These are phyloP conservation scores for Uloborus diversus DNA, from an alignment of 1,140 invertebrate species.

Conservation along the genomic window DNA sequence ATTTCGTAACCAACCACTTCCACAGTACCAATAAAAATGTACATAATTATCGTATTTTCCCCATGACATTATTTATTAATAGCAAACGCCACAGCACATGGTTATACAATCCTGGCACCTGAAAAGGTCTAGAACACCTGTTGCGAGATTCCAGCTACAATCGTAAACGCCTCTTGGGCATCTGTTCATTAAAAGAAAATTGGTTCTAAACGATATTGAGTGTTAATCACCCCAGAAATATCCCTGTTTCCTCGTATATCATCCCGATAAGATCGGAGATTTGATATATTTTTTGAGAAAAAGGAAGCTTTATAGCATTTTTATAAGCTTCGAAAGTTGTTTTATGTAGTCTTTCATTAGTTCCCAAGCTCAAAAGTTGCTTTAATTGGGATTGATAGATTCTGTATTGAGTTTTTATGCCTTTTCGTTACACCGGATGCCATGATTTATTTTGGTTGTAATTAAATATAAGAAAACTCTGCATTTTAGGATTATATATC, in stretches of 20 bases:
- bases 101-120: neutral
- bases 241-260: neutral
- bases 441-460: too few relatives aligned
- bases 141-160: neutral
- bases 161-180: neutral
- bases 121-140: neutral
- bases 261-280: constrained; percentile 1
- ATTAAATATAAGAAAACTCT: too few relatives aligned
- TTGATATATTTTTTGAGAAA: neutral
- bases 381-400: constrained; percentile 6
- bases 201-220: constrained; percentile 10
- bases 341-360: neutral
- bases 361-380: too few relatives aligned
- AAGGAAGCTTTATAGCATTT: neutral
- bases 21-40: too few relatives aligned
- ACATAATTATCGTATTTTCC: constrained; percentile 1
- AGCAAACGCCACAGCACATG: neutral
- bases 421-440: neutral
- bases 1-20: too few relatives aligned
- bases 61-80: neutral
- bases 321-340: neutral
- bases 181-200: constrained; percentile 27
- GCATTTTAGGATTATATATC: too few relatives aligned
- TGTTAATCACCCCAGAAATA: neutral
- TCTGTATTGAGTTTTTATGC: neutral